These are phyloP conservation scores for Potorous gilbertii DNA, from an alignment of 2,797 vertebrate genomes.

Conservation along the genomic window DNA sequence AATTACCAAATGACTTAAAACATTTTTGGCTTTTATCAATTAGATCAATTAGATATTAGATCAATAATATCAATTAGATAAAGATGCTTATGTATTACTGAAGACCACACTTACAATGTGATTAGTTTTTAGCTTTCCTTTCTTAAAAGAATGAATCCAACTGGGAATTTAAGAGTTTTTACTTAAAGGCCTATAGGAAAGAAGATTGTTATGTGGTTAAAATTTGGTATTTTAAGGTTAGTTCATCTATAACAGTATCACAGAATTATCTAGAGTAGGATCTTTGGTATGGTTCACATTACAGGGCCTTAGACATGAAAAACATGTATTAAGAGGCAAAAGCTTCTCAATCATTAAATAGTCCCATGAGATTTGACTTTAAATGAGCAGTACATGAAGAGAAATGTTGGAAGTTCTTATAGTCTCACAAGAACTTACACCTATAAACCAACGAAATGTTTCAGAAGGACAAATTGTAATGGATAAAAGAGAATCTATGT, in stretches of 20 bases:
- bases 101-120: constrained; percentile 51
- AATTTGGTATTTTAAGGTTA: constrained; percentile 66
- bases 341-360: constrained; percentile 74
- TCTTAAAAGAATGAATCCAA: constrained; percentile 20
- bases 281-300: constrained; percentile 74
- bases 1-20: constrained; percentile 44
- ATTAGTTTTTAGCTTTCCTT: constrained; percentile 63
- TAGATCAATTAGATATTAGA: too few species aligned
- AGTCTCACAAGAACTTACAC: constrained; percentile 55
- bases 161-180: constrained; percentile 50
- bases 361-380: constrained; percentile 67
- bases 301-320: constrained; percentile 70
- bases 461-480: constrained; percentile 58
- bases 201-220: constrained; percentile 41
- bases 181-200: constrained; percentile 51
- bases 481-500: constrained; percentile 25
- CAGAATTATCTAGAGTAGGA: constrained; percentile 72
- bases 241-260: constrained; percentile 81
- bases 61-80: constrained; percentile 55
- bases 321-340: constrained; percentile 59
- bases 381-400: constrained; percentile 67
- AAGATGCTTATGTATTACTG: constrained; percentile 48
- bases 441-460: constrained; percentile 68
- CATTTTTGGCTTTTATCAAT: neutral
- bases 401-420: constrained; percentile 65